A percentile compares a stretch with the other conserved stretches of the same genome.
Conservation (phyloP, 2,113 vertebrate genomes). For the Collichthys lucidus region DNA sequence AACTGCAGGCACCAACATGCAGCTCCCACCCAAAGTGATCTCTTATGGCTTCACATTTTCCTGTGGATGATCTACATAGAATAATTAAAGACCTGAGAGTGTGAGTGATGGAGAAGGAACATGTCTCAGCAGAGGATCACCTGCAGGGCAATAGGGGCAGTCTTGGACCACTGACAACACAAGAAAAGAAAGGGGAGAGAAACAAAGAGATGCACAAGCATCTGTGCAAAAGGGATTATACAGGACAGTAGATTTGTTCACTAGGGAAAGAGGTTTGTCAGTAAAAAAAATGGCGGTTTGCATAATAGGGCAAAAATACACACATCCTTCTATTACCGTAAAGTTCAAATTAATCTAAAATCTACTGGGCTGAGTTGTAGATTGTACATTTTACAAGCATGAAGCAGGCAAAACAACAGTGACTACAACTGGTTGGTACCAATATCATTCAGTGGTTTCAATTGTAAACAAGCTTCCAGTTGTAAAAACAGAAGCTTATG, state of each 20-base stretch:
- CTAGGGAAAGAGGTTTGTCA: background rate
- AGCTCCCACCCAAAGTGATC: conserved; percentile 58
- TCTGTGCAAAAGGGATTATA: background rate
- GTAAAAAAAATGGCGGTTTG: background rate
- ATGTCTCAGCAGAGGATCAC: conserved; percentile 65
- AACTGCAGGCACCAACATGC: conserved; percentile 70
- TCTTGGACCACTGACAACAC: conserved; percentile 30
- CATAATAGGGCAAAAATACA: background rate
- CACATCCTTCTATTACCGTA: background rate
- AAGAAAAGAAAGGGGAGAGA: conserved; percentile 10
- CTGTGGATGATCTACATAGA: conserved; percentile 19
- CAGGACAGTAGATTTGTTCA: background rate
- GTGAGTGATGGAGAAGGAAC: conserved; percentile 44
- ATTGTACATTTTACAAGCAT: too few species aligned
- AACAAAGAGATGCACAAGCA: background rate
- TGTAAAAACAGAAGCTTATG: too few species aligned
- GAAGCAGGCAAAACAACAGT: too few species aligned
- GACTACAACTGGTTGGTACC: too few species aligned
- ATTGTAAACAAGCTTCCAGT: too few species aligned
- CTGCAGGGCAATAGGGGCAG: conserved; percentile 59
- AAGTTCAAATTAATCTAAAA: background rate
- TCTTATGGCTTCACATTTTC: conserved; percentile 48
- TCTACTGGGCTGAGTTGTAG: background rate
- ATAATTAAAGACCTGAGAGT: conserved; percentile 69
- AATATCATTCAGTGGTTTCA: too few species aligned